Conservation (phyloP, 2,797 vertebrate genomes). For the Clamator glandarius region DNA sequence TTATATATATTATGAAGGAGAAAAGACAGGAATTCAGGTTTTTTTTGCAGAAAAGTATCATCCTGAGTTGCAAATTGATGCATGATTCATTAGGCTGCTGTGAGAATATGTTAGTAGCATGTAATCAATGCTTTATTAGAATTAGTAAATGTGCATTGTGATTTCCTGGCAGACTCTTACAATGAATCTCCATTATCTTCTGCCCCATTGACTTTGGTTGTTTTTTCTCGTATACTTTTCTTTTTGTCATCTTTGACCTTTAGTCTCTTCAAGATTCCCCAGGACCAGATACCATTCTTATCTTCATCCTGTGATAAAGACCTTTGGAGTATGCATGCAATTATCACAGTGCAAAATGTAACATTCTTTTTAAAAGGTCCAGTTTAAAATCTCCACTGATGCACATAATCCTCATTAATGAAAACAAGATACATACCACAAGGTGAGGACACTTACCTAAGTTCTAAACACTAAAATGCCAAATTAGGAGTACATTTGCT, state of each 20-base stretch:
- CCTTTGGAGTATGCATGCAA: conserved; percentile 80
- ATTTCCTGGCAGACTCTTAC: conserved; percentile 84
- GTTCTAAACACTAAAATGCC: not conserved
- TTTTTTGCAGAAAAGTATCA: conserved; percentile 42
- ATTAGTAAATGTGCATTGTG: conserved; percentile 73
- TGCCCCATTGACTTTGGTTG: conserved; percentile 81
- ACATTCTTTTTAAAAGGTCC: not conserved
- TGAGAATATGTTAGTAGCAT: conserved; percentile 74
- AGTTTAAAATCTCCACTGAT: not conserved
- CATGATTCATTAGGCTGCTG: conserved; percentile 57
- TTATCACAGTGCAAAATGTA: conserved; percentile 67
- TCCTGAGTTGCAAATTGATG: conserved; percentile 25
- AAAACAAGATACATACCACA: not conserved
- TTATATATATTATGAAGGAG: not conserved
- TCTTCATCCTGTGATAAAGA: conserved; percentile 77
- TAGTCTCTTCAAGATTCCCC: conserved; percentile 87
- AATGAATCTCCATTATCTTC: conserved; percentile 84
- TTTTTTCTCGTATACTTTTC: conserved; percentile 82
- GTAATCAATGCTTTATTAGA: conserved; percentile 66
- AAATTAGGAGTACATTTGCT: not conserved
- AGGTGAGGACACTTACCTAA: not conserved
- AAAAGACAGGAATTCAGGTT: conserved; percentile 5
- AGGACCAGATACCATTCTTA: conserved; percentile 80
- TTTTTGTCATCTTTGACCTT: conserved; percentile 85
- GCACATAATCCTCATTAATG: not conserved